Evolutionary conservation across 2,888 invertebrate species (phyloP), one percentile per base, ranked within the genome.

Genomic region (Halictus quadricinctus): DNA sequence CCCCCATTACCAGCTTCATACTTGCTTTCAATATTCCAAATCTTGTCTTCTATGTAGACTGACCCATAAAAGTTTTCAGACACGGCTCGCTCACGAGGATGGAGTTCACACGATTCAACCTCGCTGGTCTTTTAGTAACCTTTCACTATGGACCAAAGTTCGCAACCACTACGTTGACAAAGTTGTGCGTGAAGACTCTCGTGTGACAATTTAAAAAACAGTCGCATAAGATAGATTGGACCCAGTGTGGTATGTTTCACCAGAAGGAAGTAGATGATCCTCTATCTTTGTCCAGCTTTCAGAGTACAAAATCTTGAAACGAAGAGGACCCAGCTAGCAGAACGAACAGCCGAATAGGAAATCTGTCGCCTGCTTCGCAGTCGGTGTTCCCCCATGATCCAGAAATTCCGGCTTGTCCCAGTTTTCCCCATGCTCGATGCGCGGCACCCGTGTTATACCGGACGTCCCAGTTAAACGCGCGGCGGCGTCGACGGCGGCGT

Each of bases 381-480:
- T 69, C 46, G 41, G 54, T 58, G 21, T 15, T 43, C 43, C 74
- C 74, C 75, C 41, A 48, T 66, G 69, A 43, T 60, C 66, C 41
- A 70, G 77, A 79, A 86, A 86, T 86, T 86, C 69, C 79, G 73
- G 75, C 50, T 60, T 79, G 86, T 69, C 82, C 86, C 79, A 86
- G 79, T 81, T 86, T 81, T 72, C 69, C 74, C 58, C 48, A 48
- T 50, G 43, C 64, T 81, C 72, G 64, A 66, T 58, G 81, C 72
- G 21, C 54, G 72, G 72, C 50, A 72, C 6, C 72, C 54, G 75
- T 46, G 54, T n/a, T 64, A 54, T 70, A 77, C 79, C 84, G 76
- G 83, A 80, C 84, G 86, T 87, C 90, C 90, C 90, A 89, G 91
- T 92, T 91, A 88, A 90, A 90, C 85, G 87, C 54, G 60, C 54